Evolutionary conservation across 1,140 invertebrate genomes (phyloP), one percentile per base, ranked within the genome.

Genomic region (Nylanderia fulva): DNA sequence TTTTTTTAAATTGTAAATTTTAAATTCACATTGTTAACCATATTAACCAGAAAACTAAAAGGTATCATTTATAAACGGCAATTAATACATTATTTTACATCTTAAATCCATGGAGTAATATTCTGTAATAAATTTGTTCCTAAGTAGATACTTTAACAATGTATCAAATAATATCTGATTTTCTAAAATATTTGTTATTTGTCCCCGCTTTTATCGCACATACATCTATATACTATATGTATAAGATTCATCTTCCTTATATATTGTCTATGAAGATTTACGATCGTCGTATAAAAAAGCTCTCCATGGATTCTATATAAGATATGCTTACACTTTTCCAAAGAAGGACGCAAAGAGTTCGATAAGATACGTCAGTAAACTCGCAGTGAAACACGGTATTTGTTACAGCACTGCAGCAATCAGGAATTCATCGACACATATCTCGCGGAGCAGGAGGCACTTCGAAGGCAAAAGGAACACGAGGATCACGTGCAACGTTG

Each of bases 391-490:
- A 52, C 29, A 56, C 24, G 21, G 36, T 39, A 13, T 68, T 82
- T 58, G 68, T 91, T 90, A 7, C 91, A 95, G 95, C 94, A 93
- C 84, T 77, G 87, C 33, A 66, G 77, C 60, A 92, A 93, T 58
- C 93, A 94, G 84, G 88, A 93, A 64, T 95, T 94, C 87, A 95
- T 95, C 88, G 93, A 95, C 85, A 90, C 85, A 15, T 94, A 94
- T 74, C 83, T 95, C 9, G 90, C 90, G 15, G 92, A 95, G 52
- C 94, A 93, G 77, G 93, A 94, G 42, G 76, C 84, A 7, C 75
- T 86, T 2, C 87, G 85, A 33, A 86, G 64, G 48, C 86, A 89
- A 66, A 91, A 88, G 71, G 92, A 95, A 52, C 88, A 76, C 11
- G 92, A 94, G 64, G 88, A 91, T 29, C 88, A 92, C 68, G 87